Evolutionary conservation across 2,888 invertebrate species (phyloP), one percentile per base, ranked within the genome.

Genomic region (Macrosiphum euphorbiae): DNA sequence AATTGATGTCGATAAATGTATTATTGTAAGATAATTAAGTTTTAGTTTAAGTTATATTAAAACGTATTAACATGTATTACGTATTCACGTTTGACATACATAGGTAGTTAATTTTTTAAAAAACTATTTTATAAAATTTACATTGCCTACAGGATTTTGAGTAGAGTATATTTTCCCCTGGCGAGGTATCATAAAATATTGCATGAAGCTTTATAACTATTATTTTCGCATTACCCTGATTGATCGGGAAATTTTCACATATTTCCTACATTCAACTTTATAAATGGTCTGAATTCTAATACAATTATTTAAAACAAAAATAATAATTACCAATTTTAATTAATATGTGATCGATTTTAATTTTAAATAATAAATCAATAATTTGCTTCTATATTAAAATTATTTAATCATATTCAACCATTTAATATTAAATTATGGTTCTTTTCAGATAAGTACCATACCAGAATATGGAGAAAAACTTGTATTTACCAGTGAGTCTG

Each of bases 401-500:
- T 85, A 44, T 26, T 44, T 41, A 44, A n/a, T 85, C 13, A 85
- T 85, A 28, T 44, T 87, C 24, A 87, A n/a, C 3, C 8, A 52
- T 50, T 52, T 85, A 44, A 24, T 26, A 87, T 52, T 24, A 3
- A 87, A 87, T 87, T 10, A 87, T 87, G 20, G 20, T 20, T 28
- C 24, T 58, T 94, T 88, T 50, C 96, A 97, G 96, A 96, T 96
- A 93, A 20, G 7, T 35, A 96, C 96, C 95, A 97, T 97, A 97
- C 97, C 97, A 95, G 97, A 97, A 95, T 97, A 97, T 97, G 97
- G 97, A 94, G 97, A 97, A 95, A 97, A 97, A 95, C 98, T 98
- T 96, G 97, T 97, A 95, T 98, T 98, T 96, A 98, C 98, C 87
- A 98, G 98, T 90, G 98, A 98, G 96, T 98, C 98, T 96, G 98